A percentile compares a stretch with the other conserved stretches of the same genome.
Evolutionary conservation across 64 coral and sea anemone genomes (phyloP).

Genomic region (Anthopleura sola): DNA sequence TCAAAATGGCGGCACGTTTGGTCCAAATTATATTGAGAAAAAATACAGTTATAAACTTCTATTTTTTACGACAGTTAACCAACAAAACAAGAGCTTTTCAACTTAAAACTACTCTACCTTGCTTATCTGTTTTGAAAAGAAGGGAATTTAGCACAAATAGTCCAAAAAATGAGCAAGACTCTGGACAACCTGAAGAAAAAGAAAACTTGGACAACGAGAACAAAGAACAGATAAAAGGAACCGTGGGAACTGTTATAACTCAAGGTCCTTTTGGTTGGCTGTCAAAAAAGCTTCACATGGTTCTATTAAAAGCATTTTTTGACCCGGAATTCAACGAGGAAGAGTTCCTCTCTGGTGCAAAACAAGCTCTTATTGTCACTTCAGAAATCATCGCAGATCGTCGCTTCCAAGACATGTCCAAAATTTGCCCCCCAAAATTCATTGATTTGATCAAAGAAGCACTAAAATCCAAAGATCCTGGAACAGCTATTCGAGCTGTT

Average conservation of each 20-base stretch:
- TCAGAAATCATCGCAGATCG: conserved; percentile 46
- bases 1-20: conserved; percentile 16
- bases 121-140: not conserved
- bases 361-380: conserved; percentile 55
- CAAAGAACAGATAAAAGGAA: not conserved
- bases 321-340: conserved; percentile 80
- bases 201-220: not conserved
- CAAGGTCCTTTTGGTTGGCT: conserved; percentile 81
- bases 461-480: conserved; percentile 1
- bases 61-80: not conserved
- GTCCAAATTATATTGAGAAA: not conserved
- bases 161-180: not conserved
- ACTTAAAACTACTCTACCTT: not conserved
- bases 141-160: not conserved
- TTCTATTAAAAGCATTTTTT: conserved; percentile 58
- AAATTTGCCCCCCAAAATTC: conserved; percentile 38
- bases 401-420: conserved; percentile 47
- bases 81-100: not conserved
- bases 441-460: conserved; percentile 35
- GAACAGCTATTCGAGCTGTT: conserved; percentile 33
- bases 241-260: conserved; percentile 27
- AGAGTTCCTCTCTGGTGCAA: conserved; percentile 73
- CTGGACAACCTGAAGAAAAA: not conserved
- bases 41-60: not conserved
- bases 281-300: conserved; percentile 54